phyloP scores from a whole-genome alignment of 2,888 invertebrate genomes.

The Ditula angustiorana region DNA sequence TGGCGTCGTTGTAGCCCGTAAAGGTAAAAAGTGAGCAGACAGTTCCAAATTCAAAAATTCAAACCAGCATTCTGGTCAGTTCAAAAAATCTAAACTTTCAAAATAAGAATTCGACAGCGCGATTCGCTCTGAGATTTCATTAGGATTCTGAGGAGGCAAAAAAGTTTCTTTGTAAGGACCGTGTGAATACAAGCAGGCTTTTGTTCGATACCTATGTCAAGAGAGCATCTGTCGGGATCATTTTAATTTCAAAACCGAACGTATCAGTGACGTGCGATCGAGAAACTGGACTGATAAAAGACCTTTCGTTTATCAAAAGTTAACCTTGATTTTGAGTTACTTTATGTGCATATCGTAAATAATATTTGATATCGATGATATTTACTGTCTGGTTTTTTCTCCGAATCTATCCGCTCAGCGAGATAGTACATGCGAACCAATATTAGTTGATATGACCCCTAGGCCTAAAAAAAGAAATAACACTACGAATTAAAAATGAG shows the following conservation, averaged over 20 bases:
- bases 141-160: constrained; percentile 65
- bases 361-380: constrained; percentile 30
- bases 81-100: constrained; percentile 46
- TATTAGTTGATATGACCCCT: too few relatives aligned
- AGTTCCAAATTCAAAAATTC: constrained; percentile 30
- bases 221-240: constrained; percentile 73
- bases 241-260: constrained; percentile 64
- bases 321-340: constrained; percentile 21
- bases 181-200: constrained; percentile 73
- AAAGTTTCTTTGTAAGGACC: constrained; percentile 73
- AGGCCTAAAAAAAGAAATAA: too few relatives aligned
- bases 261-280: constrained; percentile 46
- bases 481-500: too few relatives aligned
- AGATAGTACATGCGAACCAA: constrained; percentile 20
- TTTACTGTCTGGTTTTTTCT: constrained; percentile 36
- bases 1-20: constrained; percentile 5
- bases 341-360: constrained; percentile 28
- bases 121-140: constrained; percentile 75
- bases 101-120: constrained; percentile 68
- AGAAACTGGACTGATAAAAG: constrained; percentile 24
- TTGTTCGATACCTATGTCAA: constrained; percentile 67
- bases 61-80: constrained; percentile 33
- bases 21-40: constrained; percentile 20
- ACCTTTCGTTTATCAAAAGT: constrained; percentile 27
- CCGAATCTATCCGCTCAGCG: constrained; percentile 18